These are phyloP conservation scores for Carlito syrichta DNA, from an alignment of 2,113 vertebrate species.

Conservation along the genomic window DNA sequence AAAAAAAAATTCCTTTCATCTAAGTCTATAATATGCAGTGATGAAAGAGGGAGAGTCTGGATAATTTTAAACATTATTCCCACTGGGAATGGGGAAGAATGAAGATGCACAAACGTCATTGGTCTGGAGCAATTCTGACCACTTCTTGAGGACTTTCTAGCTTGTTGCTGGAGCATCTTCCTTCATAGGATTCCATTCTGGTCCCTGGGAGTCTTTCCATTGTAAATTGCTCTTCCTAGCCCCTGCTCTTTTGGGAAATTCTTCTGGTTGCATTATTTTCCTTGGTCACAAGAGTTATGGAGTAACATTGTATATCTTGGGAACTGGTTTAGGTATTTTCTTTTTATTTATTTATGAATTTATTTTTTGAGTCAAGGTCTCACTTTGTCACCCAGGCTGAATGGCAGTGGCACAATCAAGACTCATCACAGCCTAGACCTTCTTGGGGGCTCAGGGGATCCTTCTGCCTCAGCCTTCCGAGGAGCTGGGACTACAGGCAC, in stretches of 20 bases:
- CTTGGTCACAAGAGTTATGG: not conserved
- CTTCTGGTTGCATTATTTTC: not conserved
- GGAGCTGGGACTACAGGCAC: no score
- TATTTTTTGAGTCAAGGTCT: no score
- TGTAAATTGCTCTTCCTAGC: not conserved
- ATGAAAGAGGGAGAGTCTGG: not conserved
- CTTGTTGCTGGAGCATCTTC: not conserved
- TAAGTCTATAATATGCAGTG: not conserved
- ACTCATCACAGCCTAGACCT: no score
- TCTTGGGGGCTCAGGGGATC: no score
- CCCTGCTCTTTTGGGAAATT: not conserved
- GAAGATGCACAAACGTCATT: not conserved
- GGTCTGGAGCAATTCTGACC: not conserved
- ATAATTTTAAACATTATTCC: not conserved
- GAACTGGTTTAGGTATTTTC: not conserved
- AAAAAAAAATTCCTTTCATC: not conserved
- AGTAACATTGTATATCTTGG: not conserved
- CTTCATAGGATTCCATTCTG: not conserved
- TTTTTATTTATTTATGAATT: no score
- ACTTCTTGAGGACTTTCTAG: not conserved
- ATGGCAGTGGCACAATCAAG: no score
- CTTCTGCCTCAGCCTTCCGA: no score
- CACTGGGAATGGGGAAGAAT: not conserved
- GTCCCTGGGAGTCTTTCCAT: not conserved
- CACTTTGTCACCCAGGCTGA: no score